Evolutionary conservation across 35 echinoderm and acorn worm genomes (phyloP).

Genomic region (Heliocidaris tuberculata): DNA sequence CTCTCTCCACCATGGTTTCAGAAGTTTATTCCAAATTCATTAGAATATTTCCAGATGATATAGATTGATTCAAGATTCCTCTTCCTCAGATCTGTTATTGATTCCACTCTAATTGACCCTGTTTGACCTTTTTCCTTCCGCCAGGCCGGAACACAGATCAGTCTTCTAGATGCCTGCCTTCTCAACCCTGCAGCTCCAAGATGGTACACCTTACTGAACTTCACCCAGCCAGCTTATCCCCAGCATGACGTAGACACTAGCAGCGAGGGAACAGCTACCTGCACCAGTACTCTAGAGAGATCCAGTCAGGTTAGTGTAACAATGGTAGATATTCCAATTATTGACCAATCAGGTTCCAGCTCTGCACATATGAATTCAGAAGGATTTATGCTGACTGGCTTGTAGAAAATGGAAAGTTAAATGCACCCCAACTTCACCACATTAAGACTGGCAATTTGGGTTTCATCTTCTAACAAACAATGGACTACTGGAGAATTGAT

Average conservation of each 20-base stretch:
- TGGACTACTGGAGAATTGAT: not conserved
- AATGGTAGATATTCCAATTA: not conserved
- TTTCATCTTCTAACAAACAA: not conserved
- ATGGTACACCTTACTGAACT: constrained; percentile 76
- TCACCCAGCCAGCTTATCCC: constrained; percentile 32
- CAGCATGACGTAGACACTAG: constrained; percentile 32
- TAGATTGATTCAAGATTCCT: too few species aligned
- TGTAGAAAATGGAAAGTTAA: not conserved
- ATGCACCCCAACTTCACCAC: not conserved
- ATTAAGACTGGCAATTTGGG: not conserved
- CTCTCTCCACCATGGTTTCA: too few species aligned
- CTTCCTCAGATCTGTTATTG: too few species aligned
- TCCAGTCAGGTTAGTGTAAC: not conserved
- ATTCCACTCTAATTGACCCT: not conserved
- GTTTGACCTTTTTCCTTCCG: not conserved
- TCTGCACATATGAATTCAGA: not conserved
- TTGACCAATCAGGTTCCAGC: not conserved
- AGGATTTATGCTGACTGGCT: not conserved
- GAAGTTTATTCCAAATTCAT: too few species aligned
- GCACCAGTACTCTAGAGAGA: constrained; percentile 25
- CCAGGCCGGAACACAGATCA: constrained; percentile 61
- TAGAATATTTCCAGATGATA: too few species aligned
- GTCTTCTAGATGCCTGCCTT: constrained; percentile 55
- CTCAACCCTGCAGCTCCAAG: not conserved
- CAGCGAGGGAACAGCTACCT: constrained; percentile 15